Evolutionary conservation across 2,113 vertebrate species (phyloP).

Genomic region (Seriola quinqueradiata): DNA sequence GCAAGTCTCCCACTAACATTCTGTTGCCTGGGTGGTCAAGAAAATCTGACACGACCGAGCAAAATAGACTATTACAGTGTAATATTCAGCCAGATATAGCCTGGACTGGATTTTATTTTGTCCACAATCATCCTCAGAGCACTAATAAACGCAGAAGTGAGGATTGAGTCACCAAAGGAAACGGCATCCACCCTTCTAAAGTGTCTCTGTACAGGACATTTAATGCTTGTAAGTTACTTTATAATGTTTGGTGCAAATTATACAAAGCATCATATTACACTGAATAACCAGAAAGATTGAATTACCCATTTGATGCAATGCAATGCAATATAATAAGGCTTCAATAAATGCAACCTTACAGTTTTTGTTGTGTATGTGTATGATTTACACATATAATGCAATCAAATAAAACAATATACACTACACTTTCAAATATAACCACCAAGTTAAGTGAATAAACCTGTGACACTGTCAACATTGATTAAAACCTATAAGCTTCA

Average conservation of each 20-base stretch:
- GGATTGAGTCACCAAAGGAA: slow-evolving; percentile 18
- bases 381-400: neutral
- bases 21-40: slow-evolving; percentile 71
- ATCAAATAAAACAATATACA: neutral
- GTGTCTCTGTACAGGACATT: slow-evolving; percentile 1
- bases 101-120: slow-evolving; percentile 47
- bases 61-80: slow-evolving; percentile 45
- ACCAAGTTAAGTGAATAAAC: neutral
- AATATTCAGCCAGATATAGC: slow-evolving; percentile 51
- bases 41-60: slow-evolving; percentile 66
- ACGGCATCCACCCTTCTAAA: slow-evolving; percentile 20
- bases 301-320: neutral
- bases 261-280: neutral
- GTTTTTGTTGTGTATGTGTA: neutral
- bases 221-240: slow-evolving; percentile 9
- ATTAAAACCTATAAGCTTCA: slow-evolving; percentile 1
- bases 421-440: neutral
- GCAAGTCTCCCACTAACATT: slow-evolving; percentile 77
- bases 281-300: neutral
- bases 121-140: slow-evolving; percentile 34
- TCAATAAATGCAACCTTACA: neutral
- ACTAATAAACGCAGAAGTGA: slow-evolving; percentile 29
- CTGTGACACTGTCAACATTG: neutral
- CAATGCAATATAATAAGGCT: neutral
- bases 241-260: slow-evolving; percentile 17